Evolutionary conservation across 2,797 vertebrate genomes (phyloP).

Genomic region (Buceros bicornis): DNA sequence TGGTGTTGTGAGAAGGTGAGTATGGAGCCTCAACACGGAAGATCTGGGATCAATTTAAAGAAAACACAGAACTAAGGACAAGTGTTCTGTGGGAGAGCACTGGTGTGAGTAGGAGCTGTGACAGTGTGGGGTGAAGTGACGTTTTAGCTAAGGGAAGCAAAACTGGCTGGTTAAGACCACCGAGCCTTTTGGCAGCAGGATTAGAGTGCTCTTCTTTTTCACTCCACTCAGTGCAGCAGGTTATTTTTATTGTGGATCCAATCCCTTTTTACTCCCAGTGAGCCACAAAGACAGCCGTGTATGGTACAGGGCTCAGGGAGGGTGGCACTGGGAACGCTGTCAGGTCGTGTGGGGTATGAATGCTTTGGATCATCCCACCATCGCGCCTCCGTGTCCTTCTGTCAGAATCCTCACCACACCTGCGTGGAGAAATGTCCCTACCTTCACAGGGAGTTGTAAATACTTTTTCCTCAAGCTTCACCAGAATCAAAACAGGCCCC

Average conservation of each 20-base stretch:
- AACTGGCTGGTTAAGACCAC: neutral
- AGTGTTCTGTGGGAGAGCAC: neutral
- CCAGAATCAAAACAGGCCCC: neutral
- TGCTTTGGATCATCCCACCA: fast-evolving
- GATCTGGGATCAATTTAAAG: neutral
- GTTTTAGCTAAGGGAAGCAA: neutral
- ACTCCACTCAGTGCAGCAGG: neutral
- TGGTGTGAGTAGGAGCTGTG: neutral
- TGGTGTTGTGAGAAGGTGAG: neutral
- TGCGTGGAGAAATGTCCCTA: neutral
- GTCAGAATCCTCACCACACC: fast-evolving
- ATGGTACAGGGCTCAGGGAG: neutral
- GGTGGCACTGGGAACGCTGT: neutral
- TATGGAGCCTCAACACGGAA: neutral
- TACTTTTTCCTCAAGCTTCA: neutral
- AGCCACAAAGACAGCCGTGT: neutral
- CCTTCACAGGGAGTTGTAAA: neutral
- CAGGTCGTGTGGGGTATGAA: fast-evolving
- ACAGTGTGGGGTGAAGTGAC: neutral
- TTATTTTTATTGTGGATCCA: neutral
- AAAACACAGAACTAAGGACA: neutral
- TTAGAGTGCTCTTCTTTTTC: neutral
- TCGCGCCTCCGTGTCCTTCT: fast-evolving
- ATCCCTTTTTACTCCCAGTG: neutral
- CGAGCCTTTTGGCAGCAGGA: neutral